These are phyloP conservation scores for Drosophila repletoides DNA, from an alignment of 1,140 invertebrate genomes.

Conservation along the genomic window DNA sequence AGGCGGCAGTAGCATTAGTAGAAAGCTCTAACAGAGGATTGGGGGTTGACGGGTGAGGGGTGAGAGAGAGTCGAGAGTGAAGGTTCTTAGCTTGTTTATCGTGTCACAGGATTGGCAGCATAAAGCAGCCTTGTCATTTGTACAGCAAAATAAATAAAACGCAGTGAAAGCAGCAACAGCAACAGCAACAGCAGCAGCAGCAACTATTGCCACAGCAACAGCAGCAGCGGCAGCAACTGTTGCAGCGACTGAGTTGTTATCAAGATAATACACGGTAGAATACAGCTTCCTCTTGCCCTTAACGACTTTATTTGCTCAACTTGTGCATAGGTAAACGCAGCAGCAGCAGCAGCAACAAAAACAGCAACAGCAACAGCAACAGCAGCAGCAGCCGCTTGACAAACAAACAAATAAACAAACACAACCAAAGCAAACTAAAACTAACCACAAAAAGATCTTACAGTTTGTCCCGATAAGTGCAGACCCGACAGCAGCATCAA, in stretches of 20 bases:
- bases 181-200: conserved; percentile 7
- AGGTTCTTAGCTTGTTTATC: conserved; percentile 67
- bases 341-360: conserved; percentile 14
- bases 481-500: conserved; percentile 12
- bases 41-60: no score
- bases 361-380: conserved; percentile 10
- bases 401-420: conserved; percentile 55
- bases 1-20: background rate
- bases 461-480: conserved; percentile 25
- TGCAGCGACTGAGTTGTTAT: conserved; percentile 24
- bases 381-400: conserved; percentile 5
- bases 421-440: conserved; percentile 31
- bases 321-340: conserved; percentile 66
- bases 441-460: conserved; percentile 75
- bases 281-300: conserved; percentile 40
- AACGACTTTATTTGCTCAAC: conserved; percentile 74
- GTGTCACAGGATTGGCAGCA: conserved; percentile 75
- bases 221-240: conserved; percentile 11
- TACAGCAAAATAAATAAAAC: conserved; percentile 45
- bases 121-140: conserved; percentile 62
- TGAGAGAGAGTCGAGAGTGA: background rate
- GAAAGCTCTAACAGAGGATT: no score
- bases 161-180: conserved; percentile 19
- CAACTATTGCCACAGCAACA: conserved; percentile 34
- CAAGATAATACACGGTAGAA: conserved; percentile 22